Base-by-base conservation (phyloP, 2,113 vertebrate species). In the Sebastes fasciatus region DNA sequence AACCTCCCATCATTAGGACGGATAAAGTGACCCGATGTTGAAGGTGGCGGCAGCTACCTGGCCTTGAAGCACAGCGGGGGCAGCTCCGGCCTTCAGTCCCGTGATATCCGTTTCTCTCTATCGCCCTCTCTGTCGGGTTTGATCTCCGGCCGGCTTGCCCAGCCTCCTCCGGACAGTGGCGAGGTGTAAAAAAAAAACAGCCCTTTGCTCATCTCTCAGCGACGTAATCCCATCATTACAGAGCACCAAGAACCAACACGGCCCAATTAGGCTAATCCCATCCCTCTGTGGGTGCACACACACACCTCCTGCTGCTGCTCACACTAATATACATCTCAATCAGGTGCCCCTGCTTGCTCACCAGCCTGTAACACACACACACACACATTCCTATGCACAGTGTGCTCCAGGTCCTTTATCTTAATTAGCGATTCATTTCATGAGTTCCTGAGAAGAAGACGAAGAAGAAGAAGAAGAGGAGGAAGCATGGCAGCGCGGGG, bases 251-350 rank as follows among this genome's bases (percentile, higher is more conserved):
- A 92, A 86, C 80, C 86, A 94, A 89, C 91, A 89, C 21, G 51
- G 87, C 86, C 90, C 90, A 94, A 91, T 94, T 92, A 92, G 75
- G 79, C 75, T 92, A 93, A 94, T 92, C 92, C 88, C 86, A 83
- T 82, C 86, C 80, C 85, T 64, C 64, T 77, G 81, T 75, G 79
- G 66, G 23, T 23, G 55, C 82, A 68, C 66, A 78, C 66, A 78
- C 77, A 82, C 74, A 86, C 81, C 69, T 76, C 80, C 88, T 79
- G 82, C 86, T 87, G 81, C 87, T 89, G 81, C 82, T 85, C 16
- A 19, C 57, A 46, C 69, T 63, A 85, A 91, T 77, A 76, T 71
- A 86, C 74, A 66, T 88, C 80, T 86, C 70, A 83, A 65, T 83
- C 78, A 66, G 69, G 21, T 51, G 67, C 65, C 43, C 40, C 48